phyloP scores from a whole-genome alignment of 2,113 vertebrate genomes.

The Bujurquina vittata region DNA sequence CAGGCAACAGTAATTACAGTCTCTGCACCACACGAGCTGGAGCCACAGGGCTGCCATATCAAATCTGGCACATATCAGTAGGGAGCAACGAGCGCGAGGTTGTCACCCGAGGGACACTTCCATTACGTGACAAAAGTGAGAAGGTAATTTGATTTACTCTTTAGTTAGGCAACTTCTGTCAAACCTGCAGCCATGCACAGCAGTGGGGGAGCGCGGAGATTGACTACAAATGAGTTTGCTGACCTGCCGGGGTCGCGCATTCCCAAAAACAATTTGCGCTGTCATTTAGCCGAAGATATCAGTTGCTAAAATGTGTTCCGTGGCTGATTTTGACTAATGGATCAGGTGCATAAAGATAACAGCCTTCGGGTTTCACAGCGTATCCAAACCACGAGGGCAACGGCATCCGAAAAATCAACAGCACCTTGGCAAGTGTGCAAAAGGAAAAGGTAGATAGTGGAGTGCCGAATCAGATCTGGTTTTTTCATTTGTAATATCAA shows the following conservation, averaged over 20 bases:
- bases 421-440: constrained; percentile 2
- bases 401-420: constrained; percentile 19
- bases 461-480: neutral
- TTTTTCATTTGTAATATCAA: neutral
- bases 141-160: constrained; percentile 86
- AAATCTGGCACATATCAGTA: constrained; percentile 71
- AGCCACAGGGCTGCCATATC: constrained; percentile 68
- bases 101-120: constrained; percentile 77
- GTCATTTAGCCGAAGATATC: constrained; percentile 57
- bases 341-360: constrained; percentile 46
- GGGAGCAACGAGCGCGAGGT: constrained; percentile 73
- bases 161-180: constrained; percentile 83
- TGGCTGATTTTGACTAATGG: constrained; percentile 59
- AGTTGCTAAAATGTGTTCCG: constrained; percentile 54
- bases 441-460: constrained; percentile 7
- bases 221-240: constrained; percentile 84
- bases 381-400: constrained; percentile 18
- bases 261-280: constrained; percentile 68
- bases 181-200: constrained; percentile 77
- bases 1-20: constrained; percentile 70
- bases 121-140: constrained; percentile 75
- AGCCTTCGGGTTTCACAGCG: constrained; percentile 22
- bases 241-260: constrained; percentile 78
- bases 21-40: constrained; percentile 31
- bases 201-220: constrained; percentile 71